A percentile compares a stretch with the other conserved stretches of the same genome.
Conservation (phyloP, 2,113 vertebrate species). For the Manacus vitellinus region DNA sequence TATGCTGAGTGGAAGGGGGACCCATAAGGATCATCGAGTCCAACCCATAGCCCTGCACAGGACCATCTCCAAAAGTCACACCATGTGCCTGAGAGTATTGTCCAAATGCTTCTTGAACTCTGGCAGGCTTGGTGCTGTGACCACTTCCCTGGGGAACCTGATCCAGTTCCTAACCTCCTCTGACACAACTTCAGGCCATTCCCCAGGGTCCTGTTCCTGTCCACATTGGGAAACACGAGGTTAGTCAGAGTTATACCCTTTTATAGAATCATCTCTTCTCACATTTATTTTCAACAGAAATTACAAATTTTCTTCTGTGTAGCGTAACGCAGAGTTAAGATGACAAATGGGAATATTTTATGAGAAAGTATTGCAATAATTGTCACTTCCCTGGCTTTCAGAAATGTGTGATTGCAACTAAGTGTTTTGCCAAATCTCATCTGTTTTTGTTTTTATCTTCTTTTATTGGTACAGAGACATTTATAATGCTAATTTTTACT, state of each 20-base stretch:
- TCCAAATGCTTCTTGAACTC: neutral
- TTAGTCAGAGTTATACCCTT: neutral
- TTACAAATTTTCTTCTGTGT: neutral
- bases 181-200: neutral
- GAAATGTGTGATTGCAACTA: neutral
- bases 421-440: neutral
- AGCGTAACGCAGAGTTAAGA: neutral
- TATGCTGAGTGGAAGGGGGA: neutral
- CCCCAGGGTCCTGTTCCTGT: neutral
- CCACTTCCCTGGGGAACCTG: neutral
- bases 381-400: neutral
- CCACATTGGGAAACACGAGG: accelerated
- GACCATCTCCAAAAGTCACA: neutral
- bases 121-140: neutral
- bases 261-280: neutral
- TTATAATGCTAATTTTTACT: neutral
- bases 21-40: neutral
- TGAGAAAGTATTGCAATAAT: neutral
- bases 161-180: neutral
- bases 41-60: neutral
- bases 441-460: neutral
- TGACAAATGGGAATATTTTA: neutral
- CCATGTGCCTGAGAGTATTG: neutral
- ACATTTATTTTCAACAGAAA: neutral
- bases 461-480: neutral